Evolutionary conservation across 2,113 vertebrate species (phyloP), one percentile per base, ranked within the genome.

Genomic region (Oncorhynchus masou): DNA sequence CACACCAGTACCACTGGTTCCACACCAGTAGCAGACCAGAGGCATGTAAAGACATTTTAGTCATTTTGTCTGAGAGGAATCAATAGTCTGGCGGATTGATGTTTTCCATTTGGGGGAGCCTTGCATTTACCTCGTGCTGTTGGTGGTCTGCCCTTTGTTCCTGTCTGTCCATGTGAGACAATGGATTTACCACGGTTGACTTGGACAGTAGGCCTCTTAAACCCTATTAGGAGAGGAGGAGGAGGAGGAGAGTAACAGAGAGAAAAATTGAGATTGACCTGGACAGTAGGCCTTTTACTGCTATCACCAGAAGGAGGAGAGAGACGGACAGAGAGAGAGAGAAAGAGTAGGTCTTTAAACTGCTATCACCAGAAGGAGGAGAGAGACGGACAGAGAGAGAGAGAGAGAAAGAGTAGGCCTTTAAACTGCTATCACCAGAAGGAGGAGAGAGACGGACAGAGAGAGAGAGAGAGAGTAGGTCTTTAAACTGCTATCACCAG

Each of bases 31-130:
- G 74, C 65, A 71, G 73, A 62, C 79, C 31, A 78, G 83, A 87
- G 71, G 31, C 67, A 74, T 81, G 78, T 80, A 80, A 66, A 12
- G 27, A 27, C 27, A 27, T 27, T 27, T 27, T 3, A 27, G 27
- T 27, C 27, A 27, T 27, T 27, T 27, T 27, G 4, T 81, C 85
- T 82, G 83, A 84, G 79, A 19, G 25, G 81, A 77, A 86, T 90
- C 73, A 68, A 86, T 90, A 74, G 68, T 60, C 76, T 68, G 71
- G 77, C 39, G 62, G 78, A 67, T 78, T 31, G 82, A 81, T 74
- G 74, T 64, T 78, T 81, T 79, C 60, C 64, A 31, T 72, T 72
- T 70, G 62, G 67, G 77, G 78, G 68, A 74, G 78, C 59, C 24
- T 11, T 51, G 71, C n/a, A 45, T 80, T 8, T 7, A 20, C 24